Evolutionary conservation across 1,140 invertebrate species (phyloP), one percentile per base, ranked within the genome.

Genomic region (Parapsyche elsis): DNA sequence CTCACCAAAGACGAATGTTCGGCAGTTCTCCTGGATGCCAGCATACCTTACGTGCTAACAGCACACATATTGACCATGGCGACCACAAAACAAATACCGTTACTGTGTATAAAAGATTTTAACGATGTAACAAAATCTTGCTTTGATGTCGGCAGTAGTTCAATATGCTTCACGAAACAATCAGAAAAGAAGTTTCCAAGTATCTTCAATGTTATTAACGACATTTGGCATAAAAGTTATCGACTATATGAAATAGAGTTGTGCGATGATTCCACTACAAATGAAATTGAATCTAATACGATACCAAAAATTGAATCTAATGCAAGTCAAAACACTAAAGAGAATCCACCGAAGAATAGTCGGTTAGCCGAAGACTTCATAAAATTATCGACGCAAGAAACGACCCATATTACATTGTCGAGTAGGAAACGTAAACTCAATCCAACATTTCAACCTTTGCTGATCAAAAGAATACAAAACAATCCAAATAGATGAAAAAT

Each of bases 81-180:
- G 24, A 19, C 57, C 7, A 16, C 44, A 0, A 80, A 83, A 49
- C 59, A 77, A 9, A 23, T 82, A 26, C 75, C 81, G n/a, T 16
- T 80, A 10, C n/a, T 81, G 7, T 81, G 83, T 26, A 78, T 83
- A 10, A 16, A 46, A 30, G 74, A 67, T 16, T 57, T 83, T 0
- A 79, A 24, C 14, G 23, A 76, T 14, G 12, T 46, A 0, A 75
- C 80, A n/a, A 21, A 71, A n/a, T 10, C 10, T 0, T 59, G 21
- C 30, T 81, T 79, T 70, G 79, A 77, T 23, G 80, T 83, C 45
- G 78, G 80, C 61, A 81, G 83, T 30, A 80, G 76, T 57, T 75
- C 74, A 16, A 21, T 79, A 64, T 83, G 82, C 49, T 77, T 83
- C 7, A 75, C 49, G 9, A 7, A 12, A 2, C 9, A 67, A 30